Base-by-base conservation (phyloP, 2,113 vertebrate species). In the Burhinus oedicnemus region DNA sequence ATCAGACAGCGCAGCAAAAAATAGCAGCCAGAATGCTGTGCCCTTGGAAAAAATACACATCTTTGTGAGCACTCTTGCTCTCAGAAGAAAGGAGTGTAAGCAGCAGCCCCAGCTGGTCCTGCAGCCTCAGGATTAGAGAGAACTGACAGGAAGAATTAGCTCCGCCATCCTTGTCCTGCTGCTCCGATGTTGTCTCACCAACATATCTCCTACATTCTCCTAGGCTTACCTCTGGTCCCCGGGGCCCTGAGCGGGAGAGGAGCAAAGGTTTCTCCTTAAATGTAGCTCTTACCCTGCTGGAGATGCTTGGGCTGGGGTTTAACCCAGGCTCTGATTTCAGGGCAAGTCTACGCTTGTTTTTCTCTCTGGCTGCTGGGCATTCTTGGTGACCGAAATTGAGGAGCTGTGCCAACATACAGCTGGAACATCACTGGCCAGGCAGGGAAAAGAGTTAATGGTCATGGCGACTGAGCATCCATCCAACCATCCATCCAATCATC, bases 91-190 rank as follows among this genome's bases (percentile, higher is more conserved):
- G 44, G 66, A 70, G 72, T 52, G 42, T 23, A 65, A 93, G 84
- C 71, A 96, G 61, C 26, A 94, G 78, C 51, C 81, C 87, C 90
- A 94, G 96, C 38, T 96, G 94, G 80, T 95, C 57, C 79, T 81
- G 47, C 86, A 89, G 68, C 47, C 47, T 81, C 9, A 5, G 57
- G 34, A 90, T 76, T 65, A 79, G 30, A 57, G 61, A 90, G 74
- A 91, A 94, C 2, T 36, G 34, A 9, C 22, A 49, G 47, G 47
- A 83, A 94, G 70, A 40, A 81, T 89, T 68, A 89, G 45, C 29
- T 89, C 55, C 87, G 55, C 84, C 65, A 45, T 36, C 44, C 87
- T 52, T 6, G 8, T 68, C 52, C 68, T 52, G n/a, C 32, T 87
- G 26, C 40, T 89, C 23, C 2, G 2, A 1, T 2, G 2, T 34